Conservation (phyloP, 2,797 vertebrate species). For the Typhlichthys eigenmanni region DNA sequence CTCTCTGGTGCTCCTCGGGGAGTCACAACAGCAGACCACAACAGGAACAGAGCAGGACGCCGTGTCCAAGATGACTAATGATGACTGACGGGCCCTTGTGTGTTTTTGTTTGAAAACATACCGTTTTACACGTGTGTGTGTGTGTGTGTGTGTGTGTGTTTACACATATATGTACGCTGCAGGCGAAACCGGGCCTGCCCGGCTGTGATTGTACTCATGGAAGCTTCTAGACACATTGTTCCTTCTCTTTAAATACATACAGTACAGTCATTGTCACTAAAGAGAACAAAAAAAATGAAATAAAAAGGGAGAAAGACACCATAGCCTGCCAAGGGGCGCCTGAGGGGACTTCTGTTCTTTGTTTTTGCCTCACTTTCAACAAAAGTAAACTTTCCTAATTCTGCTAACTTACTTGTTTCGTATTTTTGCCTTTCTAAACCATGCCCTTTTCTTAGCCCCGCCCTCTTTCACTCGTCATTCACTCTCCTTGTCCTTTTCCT, state of each 20-base stretch:
- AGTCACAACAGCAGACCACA: slow-evolving; percentile 3
- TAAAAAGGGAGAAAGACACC: slow-evolving; percentile 2
- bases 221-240: slow-evolving; percentile 41
- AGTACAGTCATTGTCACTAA: slow-evolving; percentile 35
- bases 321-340: slow-evolving; percentile 35
- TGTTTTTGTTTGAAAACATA: slow-evolving; percentile 20
- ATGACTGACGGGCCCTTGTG: slow-evolving; percentile 29
- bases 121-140: slow-evolving; percentile 9
- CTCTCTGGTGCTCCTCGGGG: slow-evolving; percentile 1
- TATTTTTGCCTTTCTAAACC: neutral
- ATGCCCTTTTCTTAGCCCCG: neutral
- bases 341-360: slow-evolving; percentile 24
- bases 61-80: slow-evolving; percentile 29
- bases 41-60: slow-evolving; percentile 20
- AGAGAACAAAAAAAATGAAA: slow-evolving; percentile 27
- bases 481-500: neutral
- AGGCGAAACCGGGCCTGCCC: slow-evolving; percentile 28
- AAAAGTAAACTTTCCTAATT: neutral
- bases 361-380: slow-evolving; percentile 16
- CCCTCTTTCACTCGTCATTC: neutral
- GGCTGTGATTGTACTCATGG: slow-evolving; percentile 42
- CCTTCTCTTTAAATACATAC: slow-evolving; percentile 32
- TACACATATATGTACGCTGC: slow-evolving; percentile 19
- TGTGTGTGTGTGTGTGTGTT: slow-evolving; percentile 5
- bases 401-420: neutral